phyloP scores from a whole-genome alignment of 2,888 invertebrate genomes.

The Ectemnius cavifrons region DNA sequence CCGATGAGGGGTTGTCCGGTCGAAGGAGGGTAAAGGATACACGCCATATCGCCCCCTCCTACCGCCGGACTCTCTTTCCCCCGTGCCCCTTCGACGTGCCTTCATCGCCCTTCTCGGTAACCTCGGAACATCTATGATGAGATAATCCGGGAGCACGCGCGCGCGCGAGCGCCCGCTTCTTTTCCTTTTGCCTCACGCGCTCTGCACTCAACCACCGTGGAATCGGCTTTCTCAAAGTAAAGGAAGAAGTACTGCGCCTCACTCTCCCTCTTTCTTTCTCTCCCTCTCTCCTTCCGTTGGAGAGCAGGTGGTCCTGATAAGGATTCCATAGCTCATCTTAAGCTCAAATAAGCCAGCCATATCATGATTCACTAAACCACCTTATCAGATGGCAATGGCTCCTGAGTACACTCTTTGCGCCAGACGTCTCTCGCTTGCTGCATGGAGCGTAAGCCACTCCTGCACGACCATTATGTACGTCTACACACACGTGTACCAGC shows the following conservation, averaged over 20 bases:
- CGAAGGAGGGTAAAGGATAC: conserved; percentile 62
- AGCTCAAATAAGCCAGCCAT: conserved; percentile 4
- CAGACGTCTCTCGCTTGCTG: too few relatives aligned
- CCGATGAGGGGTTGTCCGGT: conserved; percentile 73
- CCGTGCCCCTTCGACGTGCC: conserved; percentile 48
- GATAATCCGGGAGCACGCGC: neutral
- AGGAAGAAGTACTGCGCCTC: neutral
- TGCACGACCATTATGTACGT: too few relatives aligned
- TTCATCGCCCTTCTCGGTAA: neutral
- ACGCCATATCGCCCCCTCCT: conserved; percentile 34
- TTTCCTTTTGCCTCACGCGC: conserved; percentile 1
- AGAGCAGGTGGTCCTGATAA: neutral
- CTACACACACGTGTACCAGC: too few relatives aligned
- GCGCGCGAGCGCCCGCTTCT: neutral
- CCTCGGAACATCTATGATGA: conserved; percentile 4
- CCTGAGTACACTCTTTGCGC: too few relatives aligned
- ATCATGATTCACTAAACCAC: neutral
- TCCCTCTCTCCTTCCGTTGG: too few relatives aligned
- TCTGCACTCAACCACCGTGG: neutral
- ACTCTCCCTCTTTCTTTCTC: too few relatives aligned
- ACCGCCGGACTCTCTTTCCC: conserved; percentile 54
- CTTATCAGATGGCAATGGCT: too few relatives aligned
- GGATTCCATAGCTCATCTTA: conserved; percentile 10
- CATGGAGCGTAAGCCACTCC: too few relatives aligned
- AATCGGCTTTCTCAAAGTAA: neutral